Evolutionary conservation across 2,797 vertebrate genomes (phyloP), one percentile per base, ranked within the genome.

Genomic region (Neomorphus geoffroyi): DNA sequence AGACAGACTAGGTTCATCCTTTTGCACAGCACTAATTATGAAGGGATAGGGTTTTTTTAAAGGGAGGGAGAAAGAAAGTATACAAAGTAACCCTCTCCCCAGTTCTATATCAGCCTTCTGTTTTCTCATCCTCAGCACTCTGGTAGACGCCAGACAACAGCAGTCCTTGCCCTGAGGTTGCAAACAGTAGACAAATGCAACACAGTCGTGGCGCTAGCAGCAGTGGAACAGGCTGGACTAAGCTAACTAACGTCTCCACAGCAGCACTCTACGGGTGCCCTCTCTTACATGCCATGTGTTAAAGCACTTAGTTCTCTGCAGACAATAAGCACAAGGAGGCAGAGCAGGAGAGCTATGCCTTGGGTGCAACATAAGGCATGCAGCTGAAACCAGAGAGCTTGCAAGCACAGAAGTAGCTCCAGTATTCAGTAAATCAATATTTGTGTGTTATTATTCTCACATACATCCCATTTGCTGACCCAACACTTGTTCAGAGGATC

Each of bases 391-490:
- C 85, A 88, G 69, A 13, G 41, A 88, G 78, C 65, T 80, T 74
- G 79, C 75, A 82, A 53, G 72, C 86, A 56, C 81, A 87, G 75
- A 71, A 87, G 57, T 13, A 89, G 86, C 75, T 95, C 3, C 0
- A 35, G 50, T 83, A 86, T 83, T 89, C 82, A 61, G 80, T 33
- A 90, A 92, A 93, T 92, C 95, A 94, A 95, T 96, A 94, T 43
- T 73, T 57, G 57, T 1, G 0, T 78, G 71, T 78, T 61, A 64
- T 50, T 90, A 66, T 71, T 90, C 84, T 82, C 79, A 22, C 56
- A 65, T 71, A 90, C 78, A 90, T 65, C 84, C 62, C 69, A 26
- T 82, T 74, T 85, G 84, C 84, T 93, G 84, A 87, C 93, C 86
- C 86, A 90, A 94, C 88, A 53, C 48, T 86, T 90, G 78, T 71